Conservation (phyloP, 2,888 invertebrate genomes). For the Rhagonycha lutea region DNA sequence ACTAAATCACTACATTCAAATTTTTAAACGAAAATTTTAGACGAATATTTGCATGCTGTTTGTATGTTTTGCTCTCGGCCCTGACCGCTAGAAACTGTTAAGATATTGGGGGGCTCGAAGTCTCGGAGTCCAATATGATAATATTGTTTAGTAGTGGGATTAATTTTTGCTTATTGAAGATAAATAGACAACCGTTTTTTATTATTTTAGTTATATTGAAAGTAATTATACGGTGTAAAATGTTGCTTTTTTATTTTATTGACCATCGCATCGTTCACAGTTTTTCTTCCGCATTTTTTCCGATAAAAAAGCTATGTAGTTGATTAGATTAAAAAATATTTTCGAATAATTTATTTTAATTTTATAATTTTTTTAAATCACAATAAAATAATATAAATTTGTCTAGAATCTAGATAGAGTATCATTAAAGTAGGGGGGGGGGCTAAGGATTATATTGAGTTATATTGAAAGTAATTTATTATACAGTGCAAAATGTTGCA, state of each 20-base stretch:
- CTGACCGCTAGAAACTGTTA: conserved; percentile 11
- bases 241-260: background rate
- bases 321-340: too few relatives aligned
- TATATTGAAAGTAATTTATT: too few relatives aligned
- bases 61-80: conserved; percentile 4
- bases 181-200: background rate
- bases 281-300: background rate
- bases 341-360: too few relatives aligned
- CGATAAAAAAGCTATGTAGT: background rate
- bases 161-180: background rate
- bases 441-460: too few relatives aligned
- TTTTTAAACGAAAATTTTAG: background rate
- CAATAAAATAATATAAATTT: too few relatives aligned
- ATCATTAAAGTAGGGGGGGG: too few relatives aligned
- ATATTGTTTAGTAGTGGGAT: background rate
- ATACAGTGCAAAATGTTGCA: too few relatives aligned
- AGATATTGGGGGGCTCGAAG: conserved; percentile 10
- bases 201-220: background rate
- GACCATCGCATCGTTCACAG: background rate
- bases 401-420: too few relatives aligned
- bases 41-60: background rate
- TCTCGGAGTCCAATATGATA: conserved; percentile 3
- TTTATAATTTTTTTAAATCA: too few relatives aligned
- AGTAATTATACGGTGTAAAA: background rate
- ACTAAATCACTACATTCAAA: background rate